Conservation (phyloP, 2,113 vertebrate species). For the Clinocottus analis region DNA sequence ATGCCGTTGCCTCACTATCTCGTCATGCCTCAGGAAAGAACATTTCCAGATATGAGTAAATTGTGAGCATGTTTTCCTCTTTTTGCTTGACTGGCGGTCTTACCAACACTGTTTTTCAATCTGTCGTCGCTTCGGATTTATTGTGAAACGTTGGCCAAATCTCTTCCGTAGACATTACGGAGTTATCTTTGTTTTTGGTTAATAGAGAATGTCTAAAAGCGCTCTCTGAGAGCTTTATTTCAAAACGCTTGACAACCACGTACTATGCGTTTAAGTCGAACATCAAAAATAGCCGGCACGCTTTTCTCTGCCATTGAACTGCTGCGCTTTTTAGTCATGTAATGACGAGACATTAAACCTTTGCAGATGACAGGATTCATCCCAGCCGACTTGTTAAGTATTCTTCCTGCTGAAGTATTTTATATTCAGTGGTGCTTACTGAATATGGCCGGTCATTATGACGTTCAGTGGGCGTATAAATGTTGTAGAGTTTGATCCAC, state of each 20-base stretch:
- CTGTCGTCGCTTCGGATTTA: background rate
- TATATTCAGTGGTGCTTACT: slow-evolving; percentile 47
- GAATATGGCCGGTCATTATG: slow-evolving; percentile 55
- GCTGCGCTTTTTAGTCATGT: slow-evolving; percentile 1
- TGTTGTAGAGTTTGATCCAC: slow-evolving; percentile 59
- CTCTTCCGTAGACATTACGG: background rate
- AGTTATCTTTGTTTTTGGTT: background rate
- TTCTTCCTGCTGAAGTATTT: slow-evolving; percentile 42
- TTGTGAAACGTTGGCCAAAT: background rate
- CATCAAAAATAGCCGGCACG: background rate
- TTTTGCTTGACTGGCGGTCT: slow-evolving; percentile 6
- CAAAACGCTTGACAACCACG: background rate
- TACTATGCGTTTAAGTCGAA: background rate
- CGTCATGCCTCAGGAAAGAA: slow-evolving; percentile 39
- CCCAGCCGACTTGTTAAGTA: slow-evolving; percentile 29
- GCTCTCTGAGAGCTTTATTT: background rate
- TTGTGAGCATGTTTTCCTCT: slow-evolving; percentile 21
- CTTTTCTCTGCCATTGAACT: background rate
- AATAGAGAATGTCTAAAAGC: background rate
- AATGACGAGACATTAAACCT: slow-evolving; percentile 49
- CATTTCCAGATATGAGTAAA: slow-evolving; percentile 27
- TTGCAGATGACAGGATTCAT: slow-evolving; percentile 17
- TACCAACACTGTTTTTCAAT: slow-evolving; percentile 8
- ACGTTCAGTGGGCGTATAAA: slow-evolving; percentile 52
- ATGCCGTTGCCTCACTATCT: slow-evolving; percentile 29